phyloP scores from a whole-genome alignment of 2,797 vertebrate genomes.

The Sebastiscus albofasciatus region DNA sequence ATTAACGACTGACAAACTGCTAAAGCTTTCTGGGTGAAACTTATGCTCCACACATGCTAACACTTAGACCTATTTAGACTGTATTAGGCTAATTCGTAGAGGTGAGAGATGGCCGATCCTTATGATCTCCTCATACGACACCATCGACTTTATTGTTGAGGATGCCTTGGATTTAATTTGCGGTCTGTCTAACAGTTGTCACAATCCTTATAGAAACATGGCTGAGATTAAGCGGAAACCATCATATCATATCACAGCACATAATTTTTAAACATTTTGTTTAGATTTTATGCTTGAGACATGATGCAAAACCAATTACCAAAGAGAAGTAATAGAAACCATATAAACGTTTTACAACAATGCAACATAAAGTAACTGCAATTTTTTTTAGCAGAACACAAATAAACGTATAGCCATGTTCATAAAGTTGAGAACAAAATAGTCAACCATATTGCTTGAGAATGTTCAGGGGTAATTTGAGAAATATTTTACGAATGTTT shows the following conservation, averaged over 20 bases:
- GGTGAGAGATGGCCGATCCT: not conserved
- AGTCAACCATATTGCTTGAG: conserved; percentile 90
- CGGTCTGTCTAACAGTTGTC: not conserved
- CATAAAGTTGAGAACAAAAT: conserved; percentile 84
- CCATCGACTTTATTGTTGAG: not conserved
- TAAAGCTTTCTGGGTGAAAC: not conserved
- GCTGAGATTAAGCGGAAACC: not conserved
- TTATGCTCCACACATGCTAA: not conserved
- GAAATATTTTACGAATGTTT: conserved; percentile 42
- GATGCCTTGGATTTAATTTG: not conserved
- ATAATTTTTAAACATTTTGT: not conserved
- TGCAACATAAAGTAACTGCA: conserved; percentile 55
- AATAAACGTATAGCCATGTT: conserved; percentile 81
- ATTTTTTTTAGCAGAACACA: conserved; percentile 80
- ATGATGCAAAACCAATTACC: not conserved
- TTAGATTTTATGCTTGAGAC: not conserved
- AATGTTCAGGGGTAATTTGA: conserved; percentile 83
- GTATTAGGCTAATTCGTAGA: not conserved
- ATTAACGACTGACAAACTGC: not conserved
- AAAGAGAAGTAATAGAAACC: conserved; percentile 18
- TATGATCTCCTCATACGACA: not conserved
- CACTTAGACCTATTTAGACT: not conserved
- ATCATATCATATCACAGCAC: not conserved
- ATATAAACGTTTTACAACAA: conserved; percentile 11
- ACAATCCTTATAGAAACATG: not conserved